Conservation (phyloP, 1,140 invertebrate genomes). For the Sminthurides bifidus region DNA sequence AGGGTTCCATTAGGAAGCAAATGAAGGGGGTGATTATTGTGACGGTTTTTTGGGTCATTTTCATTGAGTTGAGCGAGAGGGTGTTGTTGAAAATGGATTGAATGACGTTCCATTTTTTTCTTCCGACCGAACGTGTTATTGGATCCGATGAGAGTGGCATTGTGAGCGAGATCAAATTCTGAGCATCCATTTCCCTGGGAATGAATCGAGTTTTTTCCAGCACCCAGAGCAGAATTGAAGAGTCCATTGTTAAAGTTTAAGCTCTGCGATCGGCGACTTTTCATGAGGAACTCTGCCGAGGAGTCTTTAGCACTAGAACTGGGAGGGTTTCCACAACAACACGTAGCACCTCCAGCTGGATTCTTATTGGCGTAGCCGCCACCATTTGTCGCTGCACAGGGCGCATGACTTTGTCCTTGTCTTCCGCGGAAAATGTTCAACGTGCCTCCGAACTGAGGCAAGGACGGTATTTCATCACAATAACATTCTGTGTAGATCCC, state of each 20-base stretch:
- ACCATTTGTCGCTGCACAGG: too few relatives aligned
- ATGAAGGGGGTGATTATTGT: neutral
- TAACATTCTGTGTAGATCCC: constrained; percentile 6
- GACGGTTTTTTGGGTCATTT: neutral
- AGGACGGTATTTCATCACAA: constrained; percentile 5
- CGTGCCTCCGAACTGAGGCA: neutral
- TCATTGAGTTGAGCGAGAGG: neutral
- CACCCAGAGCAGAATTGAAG: too few relatives aligned
- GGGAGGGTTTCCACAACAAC: too few relatives aligned
- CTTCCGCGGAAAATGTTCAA: neutral
- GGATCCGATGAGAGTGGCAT: neutral
- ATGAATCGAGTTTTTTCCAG: too few relatives aligned
- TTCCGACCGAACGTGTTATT: constrained; percentile 8
- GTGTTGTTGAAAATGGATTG: neutral
- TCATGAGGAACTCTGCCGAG: neutral
- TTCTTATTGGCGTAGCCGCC: too few relatives aligned
- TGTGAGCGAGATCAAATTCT: too few relatives aligned
- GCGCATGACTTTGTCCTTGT: too few relatives aligned
- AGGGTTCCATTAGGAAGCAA: too few relatives aligned
- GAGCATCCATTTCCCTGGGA: too few relatives aligned
- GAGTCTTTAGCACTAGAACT: neutral
- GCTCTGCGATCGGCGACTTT: neutral
- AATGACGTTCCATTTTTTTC: constrained; percentile 18
- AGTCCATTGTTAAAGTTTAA: too few relatives aligned
- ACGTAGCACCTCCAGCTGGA: too few relatives aligned